Base-by-base conservation (phyloP, 1,140 invertebrate species). In the Dendroctonus ponderosae region DNA sequence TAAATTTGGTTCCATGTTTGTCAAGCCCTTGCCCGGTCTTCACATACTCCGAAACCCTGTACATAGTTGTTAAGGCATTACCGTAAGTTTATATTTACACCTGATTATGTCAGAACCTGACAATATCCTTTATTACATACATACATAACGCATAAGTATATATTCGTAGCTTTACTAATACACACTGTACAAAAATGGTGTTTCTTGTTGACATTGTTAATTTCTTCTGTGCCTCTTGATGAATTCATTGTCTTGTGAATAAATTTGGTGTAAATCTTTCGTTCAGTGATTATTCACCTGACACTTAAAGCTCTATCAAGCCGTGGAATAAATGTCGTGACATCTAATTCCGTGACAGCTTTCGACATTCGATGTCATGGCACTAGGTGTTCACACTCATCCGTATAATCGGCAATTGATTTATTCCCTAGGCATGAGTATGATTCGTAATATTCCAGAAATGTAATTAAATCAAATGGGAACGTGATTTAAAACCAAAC, bases 141-240 rank as follows among this genome's bases (percentile, higher is more conserved):
- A 41, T 40, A n/a, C 41, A 61, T 48, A 38, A 39, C n/a, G 26
- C 26, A 26, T 43, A 59, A 15, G 40, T 12, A 40, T 26, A 61
- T 61, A 50, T 51, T 49, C 59, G 59, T 61, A 61, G 59, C 59
- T 61, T 68, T 68, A 68, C 42, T 68, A 57, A 62, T 64, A 53
- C 54, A 51, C 38, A 56, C 9, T 56, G 53, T 56, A 56, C n/a
- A 39, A 64, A 64, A 53, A 59, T 26, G 40, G 9, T 14, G 49
- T 63, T 64, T 56, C 53, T 53, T 64, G 51, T 53, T 53, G 44
- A 44, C 26, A 58, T 48, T 66, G 56, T 66, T 56, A 39, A 50
- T 42, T 66, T 64, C 58, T 26, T 26, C 15, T 56, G 53, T 50
- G 53, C 46, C 53, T 57, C 53, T 40, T 56, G 42, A 50, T 39